Evolutionary conservation across 2,888 invertebrate species (phyloP).

Genomic region (Serripes groenlandicus): DNA sequence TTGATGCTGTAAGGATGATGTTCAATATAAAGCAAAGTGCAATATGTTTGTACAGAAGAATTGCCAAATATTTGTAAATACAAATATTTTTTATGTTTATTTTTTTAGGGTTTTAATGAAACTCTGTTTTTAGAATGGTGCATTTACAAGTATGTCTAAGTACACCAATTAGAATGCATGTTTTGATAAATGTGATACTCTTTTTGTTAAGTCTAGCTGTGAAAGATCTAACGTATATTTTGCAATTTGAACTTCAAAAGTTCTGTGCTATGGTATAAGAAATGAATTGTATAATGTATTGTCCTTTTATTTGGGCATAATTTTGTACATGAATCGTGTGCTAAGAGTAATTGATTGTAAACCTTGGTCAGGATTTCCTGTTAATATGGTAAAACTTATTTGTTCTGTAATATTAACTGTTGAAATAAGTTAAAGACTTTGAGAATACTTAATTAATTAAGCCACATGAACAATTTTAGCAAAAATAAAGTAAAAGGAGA

Average conservation of each 20-base stretch:
- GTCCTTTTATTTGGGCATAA: not conserved
- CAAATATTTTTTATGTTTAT: constrained; percentile 71
- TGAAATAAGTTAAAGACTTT: too few species aligned
- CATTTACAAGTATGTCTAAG: constrained; percentile 34
- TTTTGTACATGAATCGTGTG: constrained; percentile 21
- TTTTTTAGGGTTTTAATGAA: constrained; percentile 67
- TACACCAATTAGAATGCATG: constrained; percentile 20
- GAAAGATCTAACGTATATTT: not conserved
- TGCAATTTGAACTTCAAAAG: constrained; percentile 14
- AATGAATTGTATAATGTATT: constrained; percentile 12
- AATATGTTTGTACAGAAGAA: constrained; percentile 69
- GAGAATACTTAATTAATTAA: too few species aligned
- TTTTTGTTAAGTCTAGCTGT: constrained; percentile 21
- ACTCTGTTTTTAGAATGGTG: constrained; percentile 71
- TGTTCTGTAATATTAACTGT: too few species aligned
- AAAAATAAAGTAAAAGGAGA: not conserved
- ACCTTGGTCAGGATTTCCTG: too few species aligned
- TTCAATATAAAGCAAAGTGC: constrained; percentile 56
- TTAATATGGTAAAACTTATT: too few species aligned
- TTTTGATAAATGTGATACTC: constrained; percentile 26
- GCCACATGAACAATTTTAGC: not conserved
- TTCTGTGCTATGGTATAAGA: constrained; percentile 18
- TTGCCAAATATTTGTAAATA: constrained; percentile 70
- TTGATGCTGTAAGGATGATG: constrained; percentile 20
- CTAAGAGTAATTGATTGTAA: constrained; percentile 9